These are phyloP conservation scores for Aphidius gifuensis DNA, from an alignment of 1,140 invertebrate genomes.

Conservation along the genomic window DNA sequence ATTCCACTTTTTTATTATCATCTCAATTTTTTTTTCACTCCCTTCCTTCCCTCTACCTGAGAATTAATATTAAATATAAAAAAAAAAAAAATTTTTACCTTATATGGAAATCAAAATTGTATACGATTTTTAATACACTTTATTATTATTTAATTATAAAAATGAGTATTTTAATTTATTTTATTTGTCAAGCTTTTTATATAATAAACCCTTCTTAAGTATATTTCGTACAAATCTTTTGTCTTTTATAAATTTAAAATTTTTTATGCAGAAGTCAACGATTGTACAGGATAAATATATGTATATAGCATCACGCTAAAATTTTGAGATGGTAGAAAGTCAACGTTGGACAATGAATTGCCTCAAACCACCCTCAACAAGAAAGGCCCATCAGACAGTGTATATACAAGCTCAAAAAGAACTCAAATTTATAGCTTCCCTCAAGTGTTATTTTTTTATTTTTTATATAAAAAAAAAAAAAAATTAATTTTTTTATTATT, in stretches of 20 bases:
- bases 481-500: not conserved
- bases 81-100: slow-evolving; percentile 11
- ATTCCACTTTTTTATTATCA: slow-evolving; percentile 3
- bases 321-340: not conserved
- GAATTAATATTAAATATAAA: slow-evolving; percentile 4
- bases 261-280: too few relatives aligned
- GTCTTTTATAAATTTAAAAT: not conserved
- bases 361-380: slow-evolving; percentile 23
- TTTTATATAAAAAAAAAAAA: too few relatives aligned
- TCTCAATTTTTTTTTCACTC: not conserved
- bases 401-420: not conserved
- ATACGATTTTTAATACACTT: slow-evolving; percentile 55
- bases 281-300: not conserved
- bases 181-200: not conserved
- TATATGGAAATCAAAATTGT: slow-evolving; percentile 51
- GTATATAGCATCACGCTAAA: not conserved
- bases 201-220: not conserved
- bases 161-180: slow-evolving; percentile 7
- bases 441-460: slow-evolving; percentile 11
- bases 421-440: slow-evolving; percentile 18
- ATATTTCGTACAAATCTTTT: slow-evolving; percentile 2
- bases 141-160: slow-evolving; percentile 50
- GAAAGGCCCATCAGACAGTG: not conserved
- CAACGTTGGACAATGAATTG: slow-evolving; percentile 9
- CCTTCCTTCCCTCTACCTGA: not conserved